Conservation (phyloP, 2,888 invertebrate genomes). For the Xestia c-nigrum region DNA sequence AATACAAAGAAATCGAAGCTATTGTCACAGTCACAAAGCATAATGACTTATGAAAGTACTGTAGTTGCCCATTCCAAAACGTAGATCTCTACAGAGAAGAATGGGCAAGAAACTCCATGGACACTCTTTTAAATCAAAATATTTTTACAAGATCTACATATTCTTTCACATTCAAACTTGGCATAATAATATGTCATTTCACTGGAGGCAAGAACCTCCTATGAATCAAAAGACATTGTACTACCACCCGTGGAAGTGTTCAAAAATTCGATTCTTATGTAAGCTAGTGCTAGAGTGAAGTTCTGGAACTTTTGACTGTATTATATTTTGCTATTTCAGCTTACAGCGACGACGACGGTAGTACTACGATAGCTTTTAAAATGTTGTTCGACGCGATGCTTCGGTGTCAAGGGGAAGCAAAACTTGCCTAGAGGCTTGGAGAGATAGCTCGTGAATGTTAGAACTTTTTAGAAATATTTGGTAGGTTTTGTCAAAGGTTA, state of each 20-base stretch:
- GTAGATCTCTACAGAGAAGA: too few species aligned
- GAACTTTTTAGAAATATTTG: constrained; percentile 4
- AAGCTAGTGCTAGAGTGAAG: constrained; percentile 23
- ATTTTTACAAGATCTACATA: too few species aligned
- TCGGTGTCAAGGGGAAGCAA: constrained; percentile 34
- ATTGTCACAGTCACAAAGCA: too few species aligned
- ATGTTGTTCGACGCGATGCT: constrained; percentile 37
- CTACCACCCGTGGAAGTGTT: constrained; percentile 2
- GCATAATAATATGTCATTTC: neutral
- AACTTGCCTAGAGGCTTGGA: constrained; percentile 38
- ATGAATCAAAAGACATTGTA: constrained; percentile 7
- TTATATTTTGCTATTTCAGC: constrained; percentile 47
- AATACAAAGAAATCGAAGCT: too few species aligned
- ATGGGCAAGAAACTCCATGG: too few species aligned
- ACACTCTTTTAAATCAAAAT: too few species aligned
- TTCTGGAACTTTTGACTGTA: constrained; percentile 42
- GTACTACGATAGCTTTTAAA: constrained; percentile 49
- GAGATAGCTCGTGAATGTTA: constrained; percentile 10
- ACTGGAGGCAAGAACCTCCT: neutral
- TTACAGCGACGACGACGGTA: neutral
- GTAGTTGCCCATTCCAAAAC: too few species aligned
- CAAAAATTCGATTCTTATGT: constrained; percentile 32
- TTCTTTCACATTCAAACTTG: too few species aligned
- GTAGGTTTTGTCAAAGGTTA: neutral
- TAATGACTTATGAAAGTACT: too few species aligned